Conservation (phyloP, 1,140 invertebrate species). For the Reticulitermes speratus region DNA sequence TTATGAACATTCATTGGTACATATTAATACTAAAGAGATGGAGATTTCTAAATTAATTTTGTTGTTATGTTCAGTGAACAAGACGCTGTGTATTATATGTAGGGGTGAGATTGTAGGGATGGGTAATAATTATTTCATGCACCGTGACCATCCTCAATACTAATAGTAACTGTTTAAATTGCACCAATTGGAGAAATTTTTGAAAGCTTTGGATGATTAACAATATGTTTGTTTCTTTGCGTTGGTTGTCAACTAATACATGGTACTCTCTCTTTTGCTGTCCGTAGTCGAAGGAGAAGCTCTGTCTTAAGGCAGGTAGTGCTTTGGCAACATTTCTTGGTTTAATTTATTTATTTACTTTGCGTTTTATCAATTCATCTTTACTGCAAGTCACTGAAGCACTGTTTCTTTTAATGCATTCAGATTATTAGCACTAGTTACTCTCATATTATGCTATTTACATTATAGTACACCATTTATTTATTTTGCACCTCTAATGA, state of each 20-base stretch:
- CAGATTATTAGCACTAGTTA: background rate
- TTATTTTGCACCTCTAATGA: background rate
- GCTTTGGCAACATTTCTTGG: conserved; percentile 36
- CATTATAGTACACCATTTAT: background rate
- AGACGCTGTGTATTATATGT: background rate
- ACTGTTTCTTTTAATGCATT: conserved; percentile 2
- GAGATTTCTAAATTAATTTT: background rate
- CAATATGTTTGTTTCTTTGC: conserved; percentile 21
- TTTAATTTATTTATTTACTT: conserved; percentile 31
- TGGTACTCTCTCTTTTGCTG: conserved; percentile 37
- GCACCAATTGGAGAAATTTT: background rate
- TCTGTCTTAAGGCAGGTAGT: conserved; percentile 48
- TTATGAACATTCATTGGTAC: background rate
- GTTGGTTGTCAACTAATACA: conserved; percentile 32
- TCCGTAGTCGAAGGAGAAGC: conserved; percentile 45
- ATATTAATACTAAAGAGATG: background rate
- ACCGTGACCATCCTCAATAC: too few species aligned
- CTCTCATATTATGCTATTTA: background rate
- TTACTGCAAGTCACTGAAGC: conserved; percentile 21
- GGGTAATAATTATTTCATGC: too few species aligned
- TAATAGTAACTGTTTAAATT: background rate
- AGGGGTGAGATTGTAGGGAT: background rate
- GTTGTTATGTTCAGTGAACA: background rate
- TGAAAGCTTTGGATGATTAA: background rate
- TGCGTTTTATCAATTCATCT: background rate